phyloP scores from a whole-genome alignment of 2,113 vertebrate genomes.

The Orycteropus afer region DNA sequence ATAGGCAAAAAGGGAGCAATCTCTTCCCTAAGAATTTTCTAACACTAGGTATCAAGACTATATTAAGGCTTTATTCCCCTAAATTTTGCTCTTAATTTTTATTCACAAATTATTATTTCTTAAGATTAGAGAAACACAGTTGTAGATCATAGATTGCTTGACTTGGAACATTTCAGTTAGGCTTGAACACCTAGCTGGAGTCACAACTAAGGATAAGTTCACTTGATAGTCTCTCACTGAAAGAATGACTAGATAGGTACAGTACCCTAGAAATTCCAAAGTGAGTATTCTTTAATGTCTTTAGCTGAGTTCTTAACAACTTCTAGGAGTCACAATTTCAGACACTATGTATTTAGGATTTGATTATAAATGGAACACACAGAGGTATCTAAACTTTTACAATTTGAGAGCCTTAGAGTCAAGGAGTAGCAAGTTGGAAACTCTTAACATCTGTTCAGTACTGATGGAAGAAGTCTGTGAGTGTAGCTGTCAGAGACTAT shows the following conservation, averaged over 20 bases:
- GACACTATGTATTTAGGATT: too few relatives aligned
- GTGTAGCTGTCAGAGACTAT: not conserved
- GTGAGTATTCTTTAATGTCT: not conserved
- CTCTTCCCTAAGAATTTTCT: slow-evolving; percentile 23
- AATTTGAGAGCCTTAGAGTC: not conserved
- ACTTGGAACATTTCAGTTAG: not conserved
- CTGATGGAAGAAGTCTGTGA: rapidly evolving
- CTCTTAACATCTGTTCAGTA: not conserved
- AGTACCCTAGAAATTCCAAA: too few relatives aligned
- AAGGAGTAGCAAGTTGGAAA: not conserved
- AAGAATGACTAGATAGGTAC: too few relatives aligned
- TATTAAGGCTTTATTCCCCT: not conserved
- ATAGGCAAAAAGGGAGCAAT: too few relatives aligned
- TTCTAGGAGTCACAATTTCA: not conserved
- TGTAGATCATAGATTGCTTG: not conserved
- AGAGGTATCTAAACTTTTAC: not conserved
- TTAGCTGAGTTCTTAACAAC: not conserved
- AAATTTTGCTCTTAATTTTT: not conserved
- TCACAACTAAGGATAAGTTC: not conserved
- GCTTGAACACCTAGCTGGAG: not conserved
- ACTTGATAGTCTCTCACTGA: not conserved
- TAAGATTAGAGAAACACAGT: not conserved
- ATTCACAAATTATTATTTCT: not conserved
- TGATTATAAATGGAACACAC: not conserved
- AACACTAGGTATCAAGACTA: not conserved